Conservation (phyloP, 2,113 vertebrate genomes). For the Anser cygnoides region DNA sequence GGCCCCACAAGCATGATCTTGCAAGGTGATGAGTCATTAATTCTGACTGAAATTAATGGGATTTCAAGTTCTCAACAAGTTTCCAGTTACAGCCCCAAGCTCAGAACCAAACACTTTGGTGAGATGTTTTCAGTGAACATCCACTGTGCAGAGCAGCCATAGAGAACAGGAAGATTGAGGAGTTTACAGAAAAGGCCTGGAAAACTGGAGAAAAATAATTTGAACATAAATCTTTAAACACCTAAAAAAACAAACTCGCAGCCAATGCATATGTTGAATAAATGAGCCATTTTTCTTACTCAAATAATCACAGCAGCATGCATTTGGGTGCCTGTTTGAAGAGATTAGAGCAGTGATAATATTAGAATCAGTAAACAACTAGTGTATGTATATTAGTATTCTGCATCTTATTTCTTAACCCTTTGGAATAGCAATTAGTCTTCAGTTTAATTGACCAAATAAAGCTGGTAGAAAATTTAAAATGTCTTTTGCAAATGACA, state of each 20-base stretch:
- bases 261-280: slow-evolving; percentile 29
- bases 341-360: slow-evolving; percentile 29
- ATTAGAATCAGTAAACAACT: slow-evolving; percentile 39
- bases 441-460: slow-evolving; percentile 54
- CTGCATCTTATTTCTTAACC: slow-evolving; percentile 42
- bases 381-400: neutral
- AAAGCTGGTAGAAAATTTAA: slow-evolving; percentile 20
- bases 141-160: neutral
- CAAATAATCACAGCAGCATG: slow-evolving; percentile 60
- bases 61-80: neutral
- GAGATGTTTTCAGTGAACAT: neutral
- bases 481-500: slow-evolving; percentile 52
- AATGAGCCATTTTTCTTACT: slow-evolving; percentile 71
- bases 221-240: slow-evolving; percentile 74
- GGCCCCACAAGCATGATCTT: neutral
- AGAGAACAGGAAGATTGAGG: neutral
- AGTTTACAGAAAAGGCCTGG: neutral
- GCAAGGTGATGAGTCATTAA: neutral
- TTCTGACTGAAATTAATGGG: neutral
- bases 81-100: neutral
- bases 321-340: slow-evolving; percentile 16
- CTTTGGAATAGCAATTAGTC: slow-evolving; percentile 60
- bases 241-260: slow-evolving; percentile 19
- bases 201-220: slow-evolving; percentile 43
- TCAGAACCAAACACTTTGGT: neutral